A percentile compares a stretch with the other conserved stretches of the same genome.
Evolutionary conservation across 35 echinoderm and acorn worm genomes (phyloP).

Genomic region (Lytechinus variegatus): DNA sequence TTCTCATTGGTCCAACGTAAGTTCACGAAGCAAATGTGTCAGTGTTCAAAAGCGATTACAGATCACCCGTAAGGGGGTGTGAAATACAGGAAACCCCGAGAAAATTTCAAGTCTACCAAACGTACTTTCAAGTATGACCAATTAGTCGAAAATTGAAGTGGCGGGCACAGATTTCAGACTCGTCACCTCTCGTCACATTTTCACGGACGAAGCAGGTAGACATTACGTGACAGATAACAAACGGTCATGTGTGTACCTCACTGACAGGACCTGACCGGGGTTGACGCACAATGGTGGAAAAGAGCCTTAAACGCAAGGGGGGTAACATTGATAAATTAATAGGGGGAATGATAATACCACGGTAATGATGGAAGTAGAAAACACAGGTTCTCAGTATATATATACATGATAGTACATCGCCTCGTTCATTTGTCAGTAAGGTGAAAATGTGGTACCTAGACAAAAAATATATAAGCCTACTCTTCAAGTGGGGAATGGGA

Average conservation of each 20-base stretch:
- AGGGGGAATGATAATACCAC: no score
- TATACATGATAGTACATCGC: no score
- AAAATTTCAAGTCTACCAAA: neutral
- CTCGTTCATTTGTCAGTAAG: no score
- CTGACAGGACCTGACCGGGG: neutral
- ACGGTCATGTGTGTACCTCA: neutral
- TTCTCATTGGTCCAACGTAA: no score
- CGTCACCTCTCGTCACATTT: neutral
- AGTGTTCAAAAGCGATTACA: neutral
- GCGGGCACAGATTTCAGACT: neutral
- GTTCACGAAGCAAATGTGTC: no score
- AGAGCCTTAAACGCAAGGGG: no score
- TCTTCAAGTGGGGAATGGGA: no score
- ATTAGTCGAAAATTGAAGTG: neutral
- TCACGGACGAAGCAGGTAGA: neutral
- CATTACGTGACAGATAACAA: neutral
- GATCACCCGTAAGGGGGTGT: neutral
- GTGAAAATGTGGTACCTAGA: no score
- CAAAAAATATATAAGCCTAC: no score
- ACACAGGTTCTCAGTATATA: no score
- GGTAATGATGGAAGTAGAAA: no score
- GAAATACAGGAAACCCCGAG: neutral
- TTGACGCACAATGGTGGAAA: neutral
- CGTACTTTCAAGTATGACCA: neutral
- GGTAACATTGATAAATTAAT: no score